These are phyloP conservation scores for Dipodomys merriami DNA, from an alignment of 2,113 vertebrate genomes.

Conservation along the genomic window DNA sequence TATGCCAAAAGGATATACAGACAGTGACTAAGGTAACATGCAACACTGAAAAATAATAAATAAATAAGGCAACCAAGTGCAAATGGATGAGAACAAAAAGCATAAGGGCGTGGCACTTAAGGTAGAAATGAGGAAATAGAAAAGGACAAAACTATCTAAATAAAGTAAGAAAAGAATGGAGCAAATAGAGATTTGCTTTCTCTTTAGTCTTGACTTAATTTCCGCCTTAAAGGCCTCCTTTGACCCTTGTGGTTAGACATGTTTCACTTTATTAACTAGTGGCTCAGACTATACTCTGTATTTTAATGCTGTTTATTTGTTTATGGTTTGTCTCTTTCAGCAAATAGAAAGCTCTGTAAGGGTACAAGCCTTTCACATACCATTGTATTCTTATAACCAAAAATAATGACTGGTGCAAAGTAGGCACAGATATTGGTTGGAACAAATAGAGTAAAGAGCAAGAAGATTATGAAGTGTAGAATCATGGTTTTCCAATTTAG, in stretches of 20 bases:
- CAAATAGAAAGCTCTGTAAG: background rate
- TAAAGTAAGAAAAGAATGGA: background rate
- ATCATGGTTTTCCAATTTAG: background rate
- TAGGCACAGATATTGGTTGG: background rate
- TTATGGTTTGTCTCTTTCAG: background rate
- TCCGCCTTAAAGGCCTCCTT: background rate
- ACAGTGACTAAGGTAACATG: background rate
- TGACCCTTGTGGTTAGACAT: background rate
- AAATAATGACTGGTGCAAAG: background rate
- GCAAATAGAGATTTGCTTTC: background rate
- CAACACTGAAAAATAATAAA: background rate
- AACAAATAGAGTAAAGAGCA: background rate
- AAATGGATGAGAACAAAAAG: background rate
- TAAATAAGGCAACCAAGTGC: background rate
- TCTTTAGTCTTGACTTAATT: background rate
- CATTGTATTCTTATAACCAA: background rate
- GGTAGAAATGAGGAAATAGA: background rate
- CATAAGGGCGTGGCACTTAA: background rate
- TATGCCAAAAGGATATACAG: background rate
- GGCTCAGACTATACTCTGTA: background rate
- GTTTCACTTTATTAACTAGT: background rate
- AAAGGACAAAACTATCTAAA: background rate
- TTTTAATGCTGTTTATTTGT: background rate
- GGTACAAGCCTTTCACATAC: background rate
- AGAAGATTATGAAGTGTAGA: background rate